phyloP scores from a whole-genome alignment of 2,113 vertebrate genomes.

The Sitta europaea region DNA sequence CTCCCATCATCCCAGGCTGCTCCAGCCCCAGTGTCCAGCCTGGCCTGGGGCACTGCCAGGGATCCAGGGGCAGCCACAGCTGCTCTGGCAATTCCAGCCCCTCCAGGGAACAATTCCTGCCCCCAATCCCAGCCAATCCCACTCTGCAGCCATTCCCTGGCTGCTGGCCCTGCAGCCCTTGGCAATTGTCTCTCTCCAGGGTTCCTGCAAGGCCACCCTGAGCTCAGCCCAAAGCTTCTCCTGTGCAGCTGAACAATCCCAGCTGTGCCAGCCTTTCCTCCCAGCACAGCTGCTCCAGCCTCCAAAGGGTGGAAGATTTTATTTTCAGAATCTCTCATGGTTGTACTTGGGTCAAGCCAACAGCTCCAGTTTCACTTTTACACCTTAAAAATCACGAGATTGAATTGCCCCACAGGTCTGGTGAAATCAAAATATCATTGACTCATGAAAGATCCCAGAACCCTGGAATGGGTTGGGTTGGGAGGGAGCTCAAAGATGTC shows the following conservation, averaged over 20 bases:
- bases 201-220: too few species aligned
- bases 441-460: neutral
- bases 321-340: neutral
- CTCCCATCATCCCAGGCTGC: neutral
- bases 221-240: neutral
- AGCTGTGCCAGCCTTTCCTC: neutral
- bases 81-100: too few species aligned
- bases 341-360: too few species aligned
- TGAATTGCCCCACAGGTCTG: neutral
- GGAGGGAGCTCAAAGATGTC: fast-evolving
- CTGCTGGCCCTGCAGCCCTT: too few species aligned
- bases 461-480: neutral
- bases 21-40: neutral
- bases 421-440: neutral
- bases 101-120: too few species aligned
- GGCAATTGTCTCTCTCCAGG: too few species aligned
- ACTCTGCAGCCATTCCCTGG: too few species aligned
- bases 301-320: neutral
- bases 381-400: neutral
- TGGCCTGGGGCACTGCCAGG: neutral
- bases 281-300: neutral
- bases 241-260: neutral
- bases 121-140: too few species aligned
- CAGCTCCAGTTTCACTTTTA: neutral
- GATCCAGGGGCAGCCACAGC: too few species aligned